Evolutionary conservation across 2,888 invertebrate genomes (phyloP).

Genomic region (Sipha maydis): DNA sequence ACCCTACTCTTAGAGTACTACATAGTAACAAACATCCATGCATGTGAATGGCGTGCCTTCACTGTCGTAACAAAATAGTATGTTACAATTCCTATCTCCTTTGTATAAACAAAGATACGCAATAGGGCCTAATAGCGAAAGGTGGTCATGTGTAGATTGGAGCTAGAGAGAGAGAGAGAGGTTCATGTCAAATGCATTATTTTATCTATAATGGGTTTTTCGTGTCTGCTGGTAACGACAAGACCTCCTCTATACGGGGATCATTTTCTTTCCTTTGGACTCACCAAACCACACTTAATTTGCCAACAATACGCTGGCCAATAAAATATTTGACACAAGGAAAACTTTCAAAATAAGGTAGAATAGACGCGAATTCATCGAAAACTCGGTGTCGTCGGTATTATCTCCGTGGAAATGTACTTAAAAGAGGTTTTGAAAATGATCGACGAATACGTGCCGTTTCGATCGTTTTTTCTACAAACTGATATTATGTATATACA

Average conservation of each 20-base stretch:
- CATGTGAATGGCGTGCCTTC: constrained; percentile 33
- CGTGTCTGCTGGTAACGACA: constrained; percentile 59
- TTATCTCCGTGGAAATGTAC: neutral
- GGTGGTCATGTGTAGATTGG: neutral
- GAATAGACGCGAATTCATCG: neutral
- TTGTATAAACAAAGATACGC: neutral
- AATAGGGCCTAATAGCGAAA: neutral
- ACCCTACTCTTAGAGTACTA: neutral
- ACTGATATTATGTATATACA: no score
- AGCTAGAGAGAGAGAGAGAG: neutral
- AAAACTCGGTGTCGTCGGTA: neutral
- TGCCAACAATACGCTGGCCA: constrained; percentile 32
- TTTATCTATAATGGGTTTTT: constrained; percentile 61
- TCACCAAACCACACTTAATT: constrained; percentile 45
- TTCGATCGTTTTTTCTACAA: neutral
- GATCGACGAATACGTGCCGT: neutral
- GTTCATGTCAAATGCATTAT: constrained; percentile 56
- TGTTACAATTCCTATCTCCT: constrained; percentile 33
- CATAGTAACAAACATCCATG: neutral
- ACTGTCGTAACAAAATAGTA: constrained; percentile 40
- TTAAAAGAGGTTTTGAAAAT: neutral
- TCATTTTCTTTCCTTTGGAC: constrained; percentile 4
- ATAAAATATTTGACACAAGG: constrained; percentile 20
- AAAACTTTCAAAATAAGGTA: constrained; percentile 38
- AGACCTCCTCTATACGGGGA: constrained; percentile 9